Evolutionary conservation across 2,113 vertebrate species (phyloP).

Genomic region (Gobiocypris rarus): DNA sequence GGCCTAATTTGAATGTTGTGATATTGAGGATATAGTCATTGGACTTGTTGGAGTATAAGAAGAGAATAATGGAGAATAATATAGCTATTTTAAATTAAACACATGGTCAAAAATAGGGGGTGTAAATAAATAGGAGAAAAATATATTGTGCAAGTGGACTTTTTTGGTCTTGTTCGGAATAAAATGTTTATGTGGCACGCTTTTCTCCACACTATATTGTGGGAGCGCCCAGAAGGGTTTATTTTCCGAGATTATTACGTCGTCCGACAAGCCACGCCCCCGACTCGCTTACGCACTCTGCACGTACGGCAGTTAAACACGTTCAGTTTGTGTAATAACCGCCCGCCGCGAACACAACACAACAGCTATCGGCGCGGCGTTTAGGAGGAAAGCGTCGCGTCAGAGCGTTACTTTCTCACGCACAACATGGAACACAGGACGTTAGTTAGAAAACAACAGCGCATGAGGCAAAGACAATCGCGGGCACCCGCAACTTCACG

Average conservation of each 20-base stretch:
- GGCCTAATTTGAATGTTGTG: no score
- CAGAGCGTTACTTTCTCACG: conserved; percentile 40
- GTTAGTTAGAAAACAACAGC: conserved; percentile 53
- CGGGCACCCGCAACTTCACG: conserved; percentile 41
- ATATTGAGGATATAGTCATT: no score
- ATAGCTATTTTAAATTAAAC: no score
- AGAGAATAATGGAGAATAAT: no score
- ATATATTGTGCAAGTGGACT: no score
- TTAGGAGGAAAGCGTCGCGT: conserved; percentile 55
- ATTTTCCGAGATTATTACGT: conserved; percentile 56
- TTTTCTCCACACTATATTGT: not conserved
- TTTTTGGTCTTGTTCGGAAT: no score
- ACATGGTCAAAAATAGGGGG: no score
- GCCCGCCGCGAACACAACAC: not conserved
- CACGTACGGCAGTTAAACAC: not conserved
- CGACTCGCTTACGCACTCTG: conserved; percentile 4
- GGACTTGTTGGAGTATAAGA: no score
- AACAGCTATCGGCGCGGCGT: not conserved
- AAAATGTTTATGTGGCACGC: no score
- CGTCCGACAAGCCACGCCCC: conserved; percentile 50
- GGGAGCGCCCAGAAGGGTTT: not conserved
- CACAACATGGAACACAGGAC: conserved; percentile 64
- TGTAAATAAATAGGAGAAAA: no score
- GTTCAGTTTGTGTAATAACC: not conserved
- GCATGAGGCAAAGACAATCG: conserved; percentile 54